Evolutionary conservation across 2,113 vertebrate genomes (phyloP).

Genomic region (Paedocypris sp.): DNA sequence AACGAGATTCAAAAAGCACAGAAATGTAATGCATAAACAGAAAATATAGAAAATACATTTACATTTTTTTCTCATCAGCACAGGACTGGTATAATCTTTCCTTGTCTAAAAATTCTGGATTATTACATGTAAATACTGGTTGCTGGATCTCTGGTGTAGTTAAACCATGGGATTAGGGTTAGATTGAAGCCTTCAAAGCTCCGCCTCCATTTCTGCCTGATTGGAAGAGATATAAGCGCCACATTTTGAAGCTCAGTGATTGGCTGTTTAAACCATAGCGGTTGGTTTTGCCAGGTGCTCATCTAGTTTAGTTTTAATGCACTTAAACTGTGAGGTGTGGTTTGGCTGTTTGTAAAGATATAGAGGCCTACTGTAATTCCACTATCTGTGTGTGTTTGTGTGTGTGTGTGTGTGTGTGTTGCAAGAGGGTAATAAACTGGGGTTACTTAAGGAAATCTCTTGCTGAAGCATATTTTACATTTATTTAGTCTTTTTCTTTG

Average conservation of each 20-base stretch:
- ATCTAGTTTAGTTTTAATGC: background rate
- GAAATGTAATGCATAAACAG: no score
- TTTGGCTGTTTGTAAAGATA: background rate
- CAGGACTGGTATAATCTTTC: background rate
- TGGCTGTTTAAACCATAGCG: background rate
- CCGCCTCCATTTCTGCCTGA: constrained; percentile 1
- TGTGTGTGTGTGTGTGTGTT: background rate
- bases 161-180: constrained; percentile 19
- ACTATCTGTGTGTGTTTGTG: background rate
- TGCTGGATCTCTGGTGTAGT: background rate
- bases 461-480: no score
- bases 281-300: background rate
- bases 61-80: background rate
- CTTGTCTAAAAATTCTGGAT: background rate
- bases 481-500: background rate
- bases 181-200: background rate
- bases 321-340: background rate
- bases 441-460: constrained; percentile 5
- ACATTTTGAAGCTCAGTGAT: constrained; percentile 5
- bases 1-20: no score
- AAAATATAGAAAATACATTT: no score
- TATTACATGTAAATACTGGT: background rate
- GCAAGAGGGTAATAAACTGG: background rate
- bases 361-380: background rate
- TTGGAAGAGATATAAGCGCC: constrained; percentile 14